Evolutionary conservation across 2,113 vertebrate genomes (phyloP).

Genomic region (Anhinga rufa): DNA sequence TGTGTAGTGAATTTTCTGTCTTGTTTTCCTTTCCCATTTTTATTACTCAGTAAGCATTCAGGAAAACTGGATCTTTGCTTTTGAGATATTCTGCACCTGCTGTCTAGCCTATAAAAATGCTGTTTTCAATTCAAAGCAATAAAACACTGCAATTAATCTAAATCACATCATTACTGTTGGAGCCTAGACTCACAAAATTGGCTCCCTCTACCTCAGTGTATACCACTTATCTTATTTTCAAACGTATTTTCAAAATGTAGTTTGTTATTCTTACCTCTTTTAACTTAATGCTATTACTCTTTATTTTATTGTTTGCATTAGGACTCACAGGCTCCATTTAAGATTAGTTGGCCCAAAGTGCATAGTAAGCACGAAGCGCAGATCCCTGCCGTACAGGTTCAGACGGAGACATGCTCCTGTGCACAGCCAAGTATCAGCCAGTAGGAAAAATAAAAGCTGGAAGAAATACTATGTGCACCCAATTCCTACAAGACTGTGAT

Average conservation of each 20-base stretch:
- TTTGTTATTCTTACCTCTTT: neutral
- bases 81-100: conserved; percentile 62
- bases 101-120: conserved; percentile 66
- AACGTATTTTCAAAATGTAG: neutral
- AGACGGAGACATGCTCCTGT: neutral
- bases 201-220: neutral
- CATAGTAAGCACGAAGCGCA: fast-evolving
- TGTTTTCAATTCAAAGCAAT: conserved; percentile 65
- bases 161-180: conserved; percentile 54
- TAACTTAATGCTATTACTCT: neutral
- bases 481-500: neutral
- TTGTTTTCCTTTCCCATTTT: conserved; percentile 51
- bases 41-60: conserved; percentile 46
- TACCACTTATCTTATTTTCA: neutral
- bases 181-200: conserved; percentile 23
- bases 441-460: neutral
- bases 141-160: conserved; percentile 67
- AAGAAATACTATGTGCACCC: fast-evolving
- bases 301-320: neutral
- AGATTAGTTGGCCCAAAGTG: neutral
- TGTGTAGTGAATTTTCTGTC: conserved; percentile 8
- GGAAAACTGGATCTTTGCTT: conserved; percentile 50
- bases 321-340: neutral
- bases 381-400: neutral
- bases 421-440: fast-evolving